Evolutionary conservation across 1,140 invertebrate species (phyloP), one percentile per base, ranked within the genome.

Genomic region (Elysia chlorotica): DNA sequence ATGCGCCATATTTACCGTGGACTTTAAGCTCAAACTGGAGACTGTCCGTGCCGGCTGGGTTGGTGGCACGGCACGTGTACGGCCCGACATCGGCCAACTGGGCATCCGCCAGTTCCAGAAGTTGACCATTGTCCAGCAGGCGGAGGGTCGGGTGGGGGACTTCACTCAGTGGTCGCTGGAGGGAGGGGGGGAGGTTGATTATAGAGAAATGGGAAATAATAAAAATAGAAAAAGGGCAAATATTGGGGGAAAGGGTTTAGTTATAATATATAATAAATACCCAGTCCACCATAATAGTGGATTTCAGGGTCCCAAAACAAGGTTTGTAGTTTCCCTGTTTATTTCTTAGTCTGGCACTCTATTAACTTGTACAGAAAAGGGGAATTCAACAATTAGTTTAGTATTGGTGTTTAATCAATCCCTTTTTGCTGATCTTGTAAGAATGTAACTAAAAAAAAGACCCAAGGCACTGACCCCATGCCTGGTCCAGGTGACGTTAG

Each of bases 1-100:
- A n/a, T n/a, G n/a, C n/a, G n/a, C n/a, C n/a, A n/a, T 48, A 72
- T 83, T 80, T 53, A 86, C 86, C 83, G 65, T 80, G 76, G 4
- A 89, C 86, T 62, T 81, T 38, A 10, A 89, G 73, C 28, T 83
- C 78, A 73, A 87, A 88, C 17, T 82, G 71, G 65, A 85, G 80
- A 54, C 81, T 78, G 3, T 83, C 83, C 62, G 85, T 76, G 10
- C 89, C 89, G 30, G 89, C 89, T 21, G 80, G 76, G 78, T 89
- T 89, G n/a, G 82, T 83, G 37, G 88, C 90, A n/a, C 84, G 73
- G 77, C 90, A 91, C 4, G 83, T 87, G 78, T 90, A 90, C 17
- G 71, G 80, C 25, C 86, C 89, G 65, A 83, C 80, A 73, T 89
- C 88, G 59, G 84, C 82, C 38, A 83, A 73, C 63, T 85, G 81